Evolutionary conservation across 92 coral and sea anemone species (phyloP), one percentile per base, ranked within the genome.

Genomic region (Chrysogorgia sp.): DNA sequence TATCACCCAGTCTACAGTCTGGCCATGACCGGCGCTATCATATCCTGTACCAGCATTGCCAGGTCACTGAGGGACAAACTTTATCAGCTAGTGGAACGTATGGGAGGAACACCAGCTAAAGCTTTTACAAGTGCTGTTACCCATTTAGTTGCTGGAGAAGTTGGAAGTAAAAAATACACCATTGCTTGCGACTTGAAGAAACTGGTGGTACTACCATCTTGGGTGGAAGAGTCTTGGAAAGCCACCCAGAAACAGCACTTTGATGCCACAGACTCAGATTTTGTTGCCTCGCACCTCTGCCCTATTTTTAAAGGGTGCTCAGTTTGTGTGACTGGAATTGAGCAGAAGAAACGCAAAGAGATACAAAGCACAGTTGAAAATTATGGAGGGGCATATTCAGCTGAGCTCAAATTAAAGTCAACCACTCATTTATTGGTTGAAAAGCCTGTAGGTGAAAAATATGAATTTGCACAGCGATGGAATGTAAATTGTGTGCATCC

Each of bases 81-180:
- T 15, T 84, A 84, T 58, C 86, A 82, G 20, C 81, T 84, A 34
- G 87, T 94, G 25, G 84, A 85, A 69, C 86, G 83, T 35, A 94
- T 94, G 98, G 92, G 92, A 43, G 98, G 98, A 22, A 50, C 70
- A 26, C 84, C 83, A 19, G 75, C 80, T 23, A 87, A 83, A 25
- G 92, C 87, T 35, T 89, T 94, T 31, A 91, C 97, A 45, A 87
- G 82, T 28, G 78, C 88, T 58, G 98, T 94, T 21, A 94, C 98
- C 28, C 98, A 94, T 86, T 82, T 94, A 26, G 85, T 94, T 40
- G 97, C 98, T n/a, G 96, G 92, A 7, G 98, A 94, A 83, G 97
- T 94, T 29, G 97, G 97, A 17, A 89, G 96, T 19, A 80, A 89
- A 82, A 94, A 94, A 43, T 94, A 94, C 67, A 67, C 85, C 28